Evolutionary conservation across 2,797 vertebrate species (phyloP), one percentile per base, ranked within the genome.

Genomic region (Geotrypetes seraphini): DNA sequence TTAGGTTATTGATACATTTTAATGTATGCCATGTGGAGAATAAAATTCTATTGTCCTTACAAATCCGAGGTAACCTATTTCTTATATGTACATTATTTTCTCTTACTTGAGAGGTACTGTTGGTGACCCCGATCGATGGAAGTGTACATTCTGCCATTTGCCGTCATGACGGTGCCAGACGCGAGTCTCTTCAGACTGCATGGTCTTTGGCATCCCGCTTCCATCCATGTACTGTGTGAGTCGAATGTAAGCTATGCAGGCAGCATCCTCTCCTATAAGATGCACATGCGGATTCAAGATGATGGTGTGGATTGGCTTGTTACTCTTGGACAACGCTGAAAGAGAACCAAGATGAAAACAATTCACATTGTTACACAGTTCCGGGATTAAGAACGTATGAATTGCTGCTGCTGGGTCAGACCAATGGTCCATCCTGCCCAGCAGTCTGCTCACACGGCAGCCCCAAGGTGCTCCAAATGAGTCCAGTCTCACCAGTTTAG

Each of bases 71-170:
- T n/a, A n/a, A n/a, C n/a, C n/a, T n/a, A 27, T 17, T 18, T n/a
- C 19, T 7, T 12, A 25, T 15, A 7, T 12, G 22, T 28, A n/a
- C n/a, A n/a, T n/a, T n/a, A 20, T 7, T 43, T n/a, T n/a, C n/a
- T 35, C 81, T 89, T 75, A 98, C 90, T 93, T 95, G 78, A 75
- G 75, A 50, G 94, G 89, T 35, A 95, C 79, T 7, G 91, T 92
- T 37, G 89, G 91, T 1, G 95, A 91, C 31, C 95, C 92, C 1
- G 95, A 98, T 60, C 92, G 91, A 50, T 98, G 95, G 75, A 96
- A 96, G 66, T 98, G 95, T 57, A 98, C 88, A 11, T 95, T 96
- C 74, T 97, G 95, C 95, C 94, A 98, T 62, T 97, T 97, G 38
- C 86, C 78, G 31, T 98, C 95, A 1, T 91, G 90, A 39, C 95